Base-by-base conservation (phyloP, 2,888 invertebrate species). In the Synergus itoensis region DNA sequence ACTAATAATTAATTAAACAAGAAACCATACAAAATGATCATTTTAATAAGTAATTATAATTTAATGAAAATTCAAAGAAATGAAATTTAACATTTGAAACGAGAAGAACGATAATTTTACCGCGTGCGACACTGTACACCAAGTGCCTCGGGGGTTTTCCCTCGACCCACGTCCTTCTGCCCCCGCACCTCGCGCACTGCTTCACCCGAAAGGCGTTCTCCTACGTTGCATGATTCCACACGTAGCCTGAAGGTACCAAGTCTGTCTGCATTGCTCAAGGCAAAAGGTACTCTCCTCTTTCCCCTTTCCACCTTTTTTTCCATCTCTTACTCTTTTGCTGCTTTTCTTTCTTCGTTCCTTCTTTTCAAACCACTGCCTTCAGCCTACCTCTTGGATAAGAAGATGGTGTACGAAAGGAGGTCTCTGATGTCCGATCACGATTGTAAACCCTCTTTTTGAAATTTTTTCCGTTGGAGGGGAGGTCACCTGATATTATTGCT, bases 181-280 rank as follows among this genome's bases (percentile, higher is more conserved):
- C 41, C n/a, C 45, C 75, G 45, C 79, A 60, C 57, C 77, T 76
- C 36, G n/a, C 73, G 28, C 63, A 67, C 28, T 3, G 28, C 45
- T 43, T 41, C 45, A 40, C 41, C 76, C n/a, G 76, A 76, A 69
- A 64, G 87, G 86, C 84, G 87, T 87, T 86, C 86, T 86, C 84
- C 86, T 82, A 84, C 88, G 88, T 83, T 85, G 88, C 87, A 88
- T 89, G 88, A 89, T 88, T 88, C 87, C 87, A 87, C 85, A 84
- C 84, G 84, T 84, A 77, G 87, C 84, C 88, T 80, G 83, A 82
- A 90, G 90, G 86, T 82, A 87, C 87, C 88, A 84, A 89, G 89
- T 89, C 88, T 88, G 90, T 89, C 80, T 84, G 90, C 91, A 57
- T 9, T 57, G 57, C 57, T 86, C 65, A 76, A 45, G 87, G 91